Conservation (phyloP, 2,888 invertebrate species). For the Zeuzera pyrina region DNA sequence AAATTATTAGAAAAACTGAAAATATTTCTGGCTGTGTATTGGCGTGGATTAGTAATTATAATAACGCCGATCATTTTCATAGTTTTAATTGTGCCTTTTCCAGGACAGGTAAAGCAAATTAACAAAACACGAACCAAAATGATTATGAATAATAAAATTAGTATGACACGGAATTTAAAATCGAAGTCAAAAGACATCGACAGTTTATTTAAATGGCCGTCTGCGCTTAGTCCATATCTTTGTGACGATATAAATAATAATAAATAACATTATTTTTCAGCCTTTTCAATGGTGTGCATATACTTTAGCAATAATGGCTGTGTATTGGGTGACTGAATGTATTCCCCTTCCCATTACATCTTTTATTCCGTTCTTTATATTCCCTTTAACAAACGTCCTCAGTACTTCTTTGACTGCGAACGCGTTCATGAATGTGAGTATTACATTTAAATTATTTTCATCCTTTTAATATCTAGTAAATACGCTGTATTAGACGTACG, state of each 20-base stretch:
- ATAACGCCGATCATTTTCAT: constrained; percentile 21
- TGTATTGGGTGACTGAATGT: constrained; percentile 86
- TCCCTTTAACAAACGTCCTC: constrained; percentile 83
- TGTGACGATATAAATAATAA: too few relatives aligned
- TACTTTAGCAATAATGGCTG: constrained; percentile 81
- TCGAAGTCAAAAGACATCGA: too few relatives aligned
- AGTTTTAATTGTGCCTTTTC: constrained; percentile 21
- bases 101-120: constrained; percentile 14
- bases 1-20: constrained; percentile 13
- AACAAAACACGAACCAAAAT: too few relatives aligned
- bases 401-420: constrained; percentile 34
- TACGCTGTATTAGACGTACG: too few relatives aligned
- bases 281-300: constrained; percentile 76
- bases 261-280: constrained; percentile 24
- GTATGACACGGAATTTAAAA: too few relatives aligned
- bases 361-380: constrained; percentile 83
- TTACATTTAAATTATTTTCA: not conserved
- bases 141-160: too few relatives aligned
- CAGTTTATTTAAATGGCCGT: too few relatives aligned
- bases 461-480: not conserved
- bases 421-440: constrained; percentile 75
- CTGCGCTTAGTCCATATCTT: too few relatives aligned
- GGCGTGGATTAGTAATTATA: constrained; percentile 29
- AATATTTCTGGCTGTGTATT: constrained; percentile 26
- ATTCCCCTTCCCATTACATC: constrained; percentile 84